A percentile compares a stretch with the other conserved stretches of the same genome.
Evolutionary conservation across 2,888 invertebrate species (phyloP).

Genomic region (Apamea sordens): DNA sequence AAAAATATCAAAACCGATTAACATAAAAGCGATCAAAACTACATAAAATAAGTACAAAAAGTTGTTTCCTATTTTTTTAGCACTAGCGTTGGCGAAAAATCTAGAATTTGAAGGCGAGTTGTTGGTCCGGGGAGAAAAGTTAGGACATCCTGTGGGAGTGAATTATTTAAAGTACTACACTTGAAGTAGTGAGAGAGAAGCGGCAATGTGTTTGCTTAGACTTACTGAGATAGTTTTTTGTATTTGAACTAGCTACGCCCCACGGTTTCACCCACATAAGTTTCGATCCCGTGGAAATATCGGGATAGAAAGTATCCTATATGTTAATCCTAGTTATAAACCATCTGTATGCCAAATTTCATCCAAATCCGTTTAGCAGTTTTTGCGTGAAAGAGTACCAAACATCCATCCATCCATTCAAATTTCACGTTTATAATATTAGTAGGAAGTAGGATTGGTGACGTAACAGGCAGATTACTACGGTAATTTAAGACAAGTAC

Average conservation of each 20-base stretch:
- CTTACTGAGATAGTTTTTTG: not conserved
- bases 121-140: conserved; percentile 23
- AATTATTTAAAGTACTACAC: conserved; percentile 42
- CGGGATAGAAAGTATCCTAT: too few species aligned
- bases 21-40: conserved; percentile 20
- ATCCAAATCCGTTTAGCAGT: too few species aligned
- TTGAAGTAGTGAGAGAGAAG: conserved; percentile 16
- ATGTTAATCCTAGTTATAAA: too few species aligned
- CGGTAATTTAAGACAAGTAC: not conserved
- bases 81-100: conserved; percentile 7
- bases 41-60: conserved; percentile 13
- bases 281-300: too few species aligned
- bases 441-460: not conserved
- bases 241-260: not conserved
- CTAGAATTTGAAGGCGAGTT: conserved; percentile 16
- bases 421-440: too few species aligned
- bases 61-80: conserved; percentile 17
- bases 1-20: not conserved
- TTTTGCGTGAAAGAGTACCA: too few species aligned
- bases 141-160: conserved; percentile 18
- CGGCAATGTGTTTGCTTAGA: conserved; percentile 6
- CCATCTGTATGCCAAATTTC: too few species aligned
- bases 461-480: not conserved
- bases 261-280: too few species aligned
- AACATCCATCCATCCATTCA: too few species aligned